Base-by-base conservation (phyloP, 1,140 invertebrate species). In the Drosophila sp. region DNA sequence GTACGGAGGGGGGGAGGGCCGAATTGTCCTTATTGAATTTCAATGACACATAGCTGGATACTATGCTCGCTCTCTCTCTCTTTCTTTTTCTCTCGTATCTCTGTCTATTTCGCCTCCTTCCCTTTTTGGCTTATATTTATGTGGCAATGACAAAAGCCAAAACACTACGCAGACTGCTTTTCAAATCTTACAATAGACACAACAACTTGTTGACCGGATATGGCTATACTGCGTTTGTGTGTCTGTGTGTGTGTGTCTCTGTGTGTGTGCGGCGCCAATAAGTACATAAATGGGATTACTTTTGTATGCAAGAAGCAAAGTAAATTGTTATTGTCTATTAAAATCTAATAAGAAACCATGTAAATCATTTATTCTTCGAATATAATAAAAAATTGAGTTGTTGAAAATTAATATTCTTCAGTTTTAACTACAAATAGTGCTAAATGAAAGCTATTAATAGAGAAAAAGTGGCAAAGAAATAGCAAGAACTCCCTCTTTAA, bases 11-110 rank as follows among this genome's bases (percentile, higher is more conserved):
- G 44, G 58, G 68, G 72, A 57, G 50, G 62, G 56, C 10, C 7
- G 65, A 87, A 87, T 83, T 63, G 80, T 80, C 70, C 85, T 89
- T 89, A 89, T 89, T 89, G 84, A 89, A 89, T 80, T 89, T 89
- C 84, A 89, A 89, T 89, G 77, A 75, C 79, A 79, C 71, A 81
- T 71, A 68, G 60, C 67, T 54, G 47, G 61, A 32, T 76, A 61
- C 63, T 60, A 63, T 74, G 41, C 40, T 70, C 66, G 72, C 50
- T 69, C 76, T 70, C 50, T 60, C 58, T 61, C 54, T 41, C 30
- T 70, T 63, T 76, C 50, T 69, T 73, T 70, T 44, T 60, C 58
- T 61, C 54, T 35, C 60, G 60, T 63, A 47, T 56, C 70, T 70
- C 3, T 11, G 29, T 54, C 57, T 54, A 23, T 62, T 29, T 40